These are phyloP conservation scores for Hyphantria cunea DNA, from an alignment of 1,140 invertebrate genomes.

Conservation along the genomic window DNA sequence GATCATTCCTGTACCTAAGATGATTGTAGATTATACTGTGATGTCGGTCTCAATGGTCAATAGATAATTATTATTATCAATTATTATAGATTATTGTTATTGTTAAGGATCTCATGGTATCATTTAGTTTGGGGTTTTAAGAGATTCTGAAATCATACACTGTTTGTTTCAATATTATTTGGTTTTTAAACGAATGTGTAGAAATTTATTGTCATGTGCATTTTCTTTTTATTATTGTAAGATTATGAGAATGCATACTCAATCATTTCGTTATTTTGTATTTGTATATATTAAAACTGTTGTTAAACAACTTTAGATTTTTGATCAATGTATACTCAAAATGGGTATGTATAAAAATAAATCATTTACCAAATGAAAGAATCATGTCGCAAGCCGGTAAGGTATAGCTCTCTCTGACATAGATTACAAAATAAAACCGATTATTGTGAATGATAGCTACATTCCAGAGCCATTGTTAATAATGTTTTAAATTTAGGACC, in stretches of 20 bases:
- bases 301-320: slow-evolving; percentile 42
- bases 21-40: slow-evolving; percentile 79
- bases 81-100: slow-evolving; percentile 79
- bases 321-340: slow-evolving; percentile 28
- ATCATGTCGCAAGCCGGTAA: slow-evolving; percentile 20
- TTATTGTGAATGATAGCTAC: slow-evolving; percentile 67
- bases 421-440: slow-evolving; percentile 55
- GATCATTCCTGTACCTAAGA: slow-evolving; percentile 80
- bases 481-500: slow-evolving; percentile 79
- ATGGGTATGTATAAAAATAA: slow-evolving; percentile 19
- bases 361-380: slow-evolving; percentile 8
- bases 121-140: slow-evolving; percentile 59
- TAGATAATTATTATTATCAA: slow-evolving; percentile 75
- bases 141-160: slow-evolving; percentile 71
- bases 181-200: slow-evolving; percentile 37
- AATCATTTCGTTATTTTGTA: slow-evolving; percentile 23
- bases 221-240: slow-evolving; percentile 31
- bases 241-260: slow-evolving; percentile 27
- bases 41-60: slow-evolving; percentile 78
- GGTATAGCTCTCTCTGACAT: slow-evolving; percentile 65
- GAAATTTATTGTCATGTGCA: slow-evolving; percentile 23
- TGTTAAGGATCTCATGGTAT: slow-evolving; percentile 80
- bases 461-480: slow-evolving; percentile 81
- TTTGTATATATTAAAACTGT: slow-evolving; percentile 33
- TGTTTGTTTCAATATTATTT: slow-evolving; percentile 56